These are phyloP conservation scores for Capreolus pygargus DNA, from an alignment of 2,113 vertebrate genomes.

Conservation along the genomic window DNA sequence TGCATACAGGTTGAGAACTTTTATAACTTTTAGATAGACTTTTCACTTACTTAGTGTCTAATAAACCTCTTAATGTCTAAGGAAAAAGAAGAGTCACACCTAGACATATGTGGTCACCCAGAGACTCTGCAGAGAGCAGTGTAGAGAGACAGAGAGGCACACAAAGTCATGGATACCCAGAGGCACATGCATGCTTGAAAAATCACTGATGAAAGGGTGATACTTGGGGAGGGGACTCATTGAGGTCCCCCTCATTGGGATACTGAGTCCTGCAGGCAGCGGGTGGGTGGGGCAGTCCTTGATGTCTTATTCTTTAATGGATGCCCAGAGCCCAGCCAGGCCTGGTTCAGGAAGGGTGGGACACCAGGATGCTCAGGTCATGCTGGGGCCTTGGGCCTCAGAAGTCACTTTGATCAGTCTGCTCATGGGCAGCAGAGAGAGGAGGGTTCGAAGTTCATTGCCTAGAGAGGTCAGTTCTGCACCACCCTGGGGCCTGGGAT, in stretches of 20 bases:
- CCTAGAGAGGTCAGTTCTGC: not conserved
- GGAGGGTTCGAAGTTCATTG: not conserved
- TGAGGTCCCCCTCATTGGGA: not conserved
- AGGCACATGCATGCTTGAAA: fast-evolving
- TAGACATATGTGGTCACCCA: not conserved
- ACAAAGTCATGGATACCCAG: fast-evolving
- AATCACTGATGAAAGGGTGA: not conserved
- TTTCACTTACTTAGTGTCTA: not conserved
- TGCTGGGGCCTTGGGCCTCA: not conserved
- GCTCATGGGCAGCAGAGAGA: not conserved
- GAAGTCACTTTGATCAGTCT: not conserved
- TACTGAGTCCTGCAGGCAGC: not conserved
- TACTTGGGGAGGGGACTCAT: not conserved
- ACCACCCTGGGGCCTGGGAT: not conserved
- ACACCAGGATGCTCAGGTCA: not conserved
- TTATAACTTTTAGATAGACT: not conserved
- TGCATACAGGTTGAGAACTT: not conserved
- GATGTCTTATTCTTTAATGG: not conserved
- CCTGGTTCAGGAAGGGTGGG: not conserved
- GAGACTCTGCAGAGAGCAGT: not conserved
- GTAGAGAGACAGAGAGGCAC: not conserved
- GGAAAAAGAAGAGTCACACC: not conserved
- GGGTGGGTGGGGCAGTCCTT: not conserved
- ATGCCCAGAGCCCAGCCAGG: not conserved
- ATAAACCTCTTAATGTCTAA: not conserved